Percentiles rank a stretch among this genome's conserved stretches.
Evolutionary conservation across 2,888 invertebrate species (phyloP).

Genomic region (Cryptosula pallasiana): DNA sequence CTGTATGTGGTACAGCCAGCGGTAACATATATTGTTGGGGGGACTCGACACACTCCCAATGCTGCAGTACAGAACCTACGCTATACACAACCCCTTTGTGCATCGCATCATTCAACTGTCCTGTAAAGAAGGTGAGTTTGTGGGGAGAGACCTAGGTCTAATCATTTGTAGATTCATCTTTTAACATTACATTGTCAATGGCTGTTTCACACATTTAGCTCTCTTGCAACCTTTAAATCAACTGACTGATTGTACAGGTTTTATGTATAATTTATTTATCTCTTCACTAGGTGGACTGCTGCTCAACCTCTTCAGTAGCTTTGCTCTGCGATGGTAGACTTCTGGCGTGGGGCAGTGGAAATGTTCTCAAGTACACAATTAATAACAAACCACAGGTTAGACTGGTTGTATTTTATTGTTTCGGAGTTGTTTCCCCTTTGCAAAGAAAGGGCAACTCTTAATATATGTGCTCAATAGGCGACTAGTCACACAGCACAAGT

Average conservation of each 20-base stretch:
- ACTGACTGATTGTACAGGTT: too few relatives aligned
- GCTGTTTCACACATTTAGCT: too few relatives aligned
- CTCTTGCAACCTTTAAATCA: too few relatives aligned
- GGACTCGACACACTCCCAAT: constrained; percentile 55
- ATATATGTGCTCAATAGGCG: too few relatives aligned
- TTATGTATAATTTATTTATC: not conserved
- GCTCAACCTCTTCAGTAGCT: not conserved
- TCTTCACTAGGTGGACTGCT: not conserved
- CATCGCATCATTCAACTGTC: not conserved
- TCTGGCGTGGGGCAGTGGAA: constrained; percentile 11
- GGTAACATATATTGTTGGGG: constrained; percentile 48
- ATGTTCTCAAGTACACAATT: not conserved
- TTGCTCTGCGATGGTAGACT: not conserved
- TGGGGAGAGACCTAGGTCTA: too few relatives aligned
- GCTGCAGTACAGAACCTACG: not conserved
- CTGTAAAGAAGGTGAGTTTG: constrained; percentile 3
- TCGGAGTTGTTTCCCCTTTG: too few relatives aligned
- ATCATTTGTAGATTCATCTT: too few relatives aligned
- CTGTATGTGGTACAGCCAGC: constrained; percentile 1
- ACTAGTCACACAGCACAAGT: too few relatives aligned
- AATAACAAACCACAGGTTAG: not conserved
- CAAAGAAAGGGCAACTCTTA: too few relatives aligned
- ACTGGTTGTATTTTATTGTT: too few relatives aligned
- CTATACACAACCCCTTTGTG: not conserved
- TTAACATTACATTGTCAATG: too few relatives aligned